Evolutionary conservation across 2,888 invertebrate genomes (phyloP).

Genomic region (Pandemis heparana): DNA sequence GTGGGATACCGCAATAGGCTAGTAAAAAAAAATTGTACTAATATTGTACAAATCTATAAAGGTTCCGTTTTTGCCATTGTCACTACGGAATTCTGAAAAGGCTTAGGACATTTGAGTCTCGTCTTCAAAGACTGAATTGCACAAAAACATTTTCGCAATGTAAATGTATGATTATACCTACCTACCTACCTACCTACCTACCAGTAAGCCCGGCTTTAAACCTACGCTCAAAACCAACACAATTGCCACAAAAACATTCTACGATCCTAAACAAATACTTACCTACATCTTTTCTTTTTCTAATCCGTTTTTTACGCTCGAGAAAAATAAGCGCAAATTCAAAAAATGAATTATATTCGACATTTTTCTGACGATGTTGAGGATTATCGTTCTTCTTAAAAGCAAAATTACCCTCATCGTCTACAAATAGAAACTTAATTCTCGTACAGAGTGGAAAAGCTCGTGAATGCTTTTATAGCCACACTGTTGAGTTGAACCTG

Average conservation of each 20-base stretch:
- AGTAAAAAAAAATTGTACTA: too few species aligned
- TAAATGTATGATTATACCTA: not conserved
- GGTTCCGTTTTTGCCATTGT: too few species aligned
- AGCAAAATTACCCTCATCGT: not conserved
- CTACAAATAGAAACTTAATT: not conserved
- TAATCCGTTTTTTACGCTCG: constrained; percentile 10
- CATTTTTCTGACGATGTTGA: not conserved
- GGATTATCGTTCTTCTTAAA: not conserved
- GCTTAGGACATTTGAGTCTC: too few species aligned
- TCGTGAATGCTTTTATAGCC: constrained; percentile 10
- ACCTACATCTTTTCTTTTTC: constrained; percentile 6
- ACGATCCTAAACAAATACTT: not conserved
- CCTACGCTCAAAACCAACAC: not conserved
- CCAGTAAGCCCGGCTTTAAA: not conserved
- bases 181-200: too few species aligned
- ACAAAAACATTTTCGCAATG: not conserved
- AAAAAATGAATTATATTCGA: not conserved
- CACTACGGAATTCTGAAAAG: too few species aligned
- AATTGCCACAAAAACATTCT: not conserved
- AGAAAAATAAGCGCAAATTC: constrained; percentile 6
- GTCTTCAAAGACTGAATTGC: not conserved
- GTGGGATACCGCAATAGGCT: too few species aligned
- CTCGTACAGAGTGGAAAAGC: not conserved
- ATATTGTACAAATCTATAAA: too few species aligned
- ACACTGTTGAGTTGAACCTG: constrained; percentile 21